Evolutionary conservation across 2,888 invertebrate species (phyloP), one percentile per base, ranked within the genome.

Genomic region (Aspidiotus rigidus): DNA sequence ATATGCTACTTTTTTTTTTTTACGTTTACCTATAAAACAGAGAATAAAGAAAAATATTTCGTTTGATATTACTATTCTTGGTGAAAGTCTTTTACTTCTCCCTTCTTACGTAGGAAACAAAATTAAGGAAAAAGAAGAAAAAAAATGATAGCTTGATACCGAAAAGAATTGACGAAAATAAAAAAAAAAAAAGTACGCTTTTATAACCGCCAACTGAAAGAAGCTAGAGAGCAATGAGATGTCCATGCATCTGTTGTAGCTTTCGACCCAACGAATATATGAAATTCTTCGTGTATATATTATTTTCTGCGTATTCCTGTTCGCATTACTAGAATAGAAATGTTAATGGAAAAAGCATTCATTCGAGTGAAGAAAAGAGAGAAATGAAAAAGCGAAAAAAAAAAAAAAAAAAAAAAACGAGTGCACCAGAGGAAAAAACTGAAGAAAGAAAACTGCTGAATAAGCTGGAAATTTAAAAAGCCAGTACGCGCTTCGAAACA

Each of bases 1-100:
- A 17, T 56, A 11, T 59, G 39, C n/a, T 64, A 56, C 40, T 66
- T 28, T 44, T 28, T 49, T 39, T 67, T 67, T 61, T 61, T 62
- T 61, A 55, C 62, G 54, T 69, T 61, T 55, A 69, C 61, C 61
- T 69, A 69, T 69, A 61, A 69, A 69, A 61, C 39, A 55, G 62
- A 61, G 69, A 69, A 69, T 54, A 69, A 62, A 69, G 69, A 61
- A 53, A 60, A 67, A 67, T 67, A 67, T 67, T 67, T 67, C 40
- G 59, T 60, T 67, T 67, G 67, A 67, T 67, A 67, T 67, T 67
- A 67, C 67, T 67, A 67, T 67, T 67, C 28, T 17, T 7, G 39
- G 17, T 13, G 11, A 59, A 39, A 15, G 8, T 39, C 28, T 39
- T 10, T 39, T 63, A 39, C 41, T 39, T 55, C 41, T 64, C 64